Evolutionary conservation across 1,140 invertebrate genomes (phyloP), one percentile per base, ranked within the genome.

Genomic region (Caenorhabditis remanei): DNA sequence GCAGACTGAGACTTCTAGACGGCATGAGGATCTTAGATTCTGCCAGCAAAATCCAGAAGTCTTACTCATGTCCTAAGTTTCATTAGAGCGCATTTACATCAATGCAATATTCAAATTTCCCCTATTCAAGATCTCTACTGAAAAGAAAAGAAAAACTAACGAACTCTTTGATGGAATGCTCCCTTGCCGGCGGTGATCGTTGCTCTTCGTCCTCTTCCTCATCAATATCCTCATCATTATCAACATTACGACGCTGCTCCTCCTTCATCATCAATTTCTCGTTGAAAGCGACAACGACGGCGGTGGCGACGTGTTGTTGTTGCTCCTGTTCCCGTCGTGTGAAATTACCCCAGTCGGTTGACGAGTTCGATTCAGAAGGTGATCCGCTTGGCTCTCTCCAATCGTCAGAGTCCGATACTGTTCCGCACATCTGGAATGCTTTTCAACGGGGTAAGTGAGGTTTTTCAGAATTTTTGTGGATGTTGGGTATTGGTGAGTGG

Each of bases 341-440:
- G 14, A 55, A 48, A 19, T 16, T 40, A 48, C 58, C 71, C 86
- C 86, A 87, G 40, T 87, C 86, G 43, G 86, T 71, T 13, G 86
- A 87, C n/a, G 86, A 87, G 48, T 83, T 87, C 32, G 86, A 87
- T 71, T 87, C 86, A 16, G 86, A 79, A 14, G 86, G 86, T 21
- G 86, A 87, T 53, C 86, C 79, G 43, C 55, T 65, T 24, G 79
- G 65, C 46, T 83, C 75, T 56, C 86, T 61, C 75, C 75, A 87
- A 19, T 87, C 86, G 41, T 84, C 86, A 61, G 75, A 43, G 40
- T 58, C 83, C 83, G 55, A 84, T 32, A 61, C 55, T n/a, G 83
- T 63, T 56, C 53, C 58, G 83, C 83, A 61, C 55, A 84, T 84
- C 55, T 61, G 40, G 11, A 56, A 56, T 40, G 8, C 24, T 43